phyloP scores from a whole-genome alignment of 2,113 vertebrate species.

The Vulpes vulpes region DNA sequence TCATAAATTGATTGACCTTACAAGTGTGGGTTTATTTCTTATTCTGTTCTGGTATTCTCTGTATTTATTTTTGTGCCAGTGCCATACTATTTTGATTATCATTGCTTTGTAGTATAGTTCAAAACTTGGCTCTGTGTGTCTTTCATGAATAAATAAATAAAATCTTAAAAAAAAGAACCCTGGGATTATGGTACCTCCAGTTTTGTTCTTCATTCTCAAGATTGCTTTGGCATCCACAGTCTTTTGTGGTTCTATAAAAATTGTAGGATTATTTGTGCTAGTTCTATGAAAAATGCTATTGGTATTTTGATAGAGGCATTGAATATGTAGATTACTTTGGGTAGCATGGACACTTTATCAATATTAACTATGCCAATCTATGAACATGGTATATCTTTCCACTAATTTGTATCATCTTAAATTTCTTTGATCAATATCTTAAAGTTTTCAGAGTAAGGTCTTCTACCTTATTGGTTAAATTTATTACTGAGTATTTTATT shows the following conservation, averaged over 20 bases:
- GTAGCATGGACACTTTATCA: background rate
- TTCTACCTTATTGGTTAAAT: background rate
- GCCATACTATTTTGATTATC: background rate
- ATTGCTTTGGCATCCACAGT: background rate
- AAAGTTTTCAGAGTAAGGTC: background rate
- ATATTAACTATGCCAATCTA: background rate
- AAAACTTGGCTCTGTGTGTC: background rate
- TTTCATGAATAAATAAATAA: too few species aligned
- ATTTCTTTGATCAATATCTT: background rate
- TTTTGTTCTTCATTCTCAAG: background rate
- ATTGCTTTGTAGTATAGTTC: background rate
- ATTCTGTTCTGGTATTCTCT: background rate
- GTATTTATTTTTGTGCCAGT: background rate
- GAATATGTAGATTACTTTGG: background rate
- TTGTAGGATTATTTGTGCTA: background rate
- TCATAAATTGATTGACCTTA: background rate
- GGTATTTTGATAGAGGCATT: background rate
- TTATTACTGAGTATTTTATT: background rate
- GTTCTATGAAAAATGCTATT: background rate
- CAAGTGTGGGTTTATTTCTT: background rate
- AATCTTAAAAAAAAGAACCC: too few species aligned
- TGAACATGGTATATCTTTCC: background rate
- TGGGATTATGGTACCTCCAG: background rate
- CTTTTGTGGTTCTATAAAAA: background rate
- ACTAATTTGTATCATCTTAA: background rate